Evolutionary conservation across 1,140 invertebrate genomes (phyloP).

Genomic region (Drosophila repletoides): DNA sequence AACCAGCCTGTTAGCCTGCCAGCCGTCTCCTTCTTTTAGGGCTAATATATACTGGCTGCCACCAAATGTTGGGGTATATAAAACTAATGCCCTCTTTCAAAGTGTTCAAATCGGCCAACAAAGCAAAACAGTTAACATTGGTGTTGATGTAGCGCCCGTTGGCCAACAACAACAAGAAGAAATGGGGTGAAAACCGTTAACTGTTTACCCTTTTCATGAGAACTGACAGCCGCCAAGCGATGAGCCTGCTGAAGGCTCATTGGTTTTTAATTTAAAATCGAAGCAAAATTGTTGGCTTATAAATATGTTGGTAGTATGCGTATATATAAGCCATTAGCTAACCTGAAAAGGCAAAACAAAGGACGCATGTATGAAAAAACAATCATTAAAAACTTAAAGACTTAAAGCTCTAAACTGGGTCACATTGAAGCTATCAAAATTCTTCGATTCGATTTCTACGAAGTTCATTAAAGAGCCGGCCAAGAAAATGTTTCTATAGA

Average conservation of each 20-base stretch:
- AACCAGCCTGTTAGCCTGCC: not conserved
- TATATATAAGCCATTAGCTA: too few relatives aligned
- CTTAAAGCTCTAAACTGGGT: too few relatives aligned
- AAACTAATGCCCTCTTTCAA: constrained; percentile 67
- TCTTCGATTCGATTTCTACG: too few relatives aligned
- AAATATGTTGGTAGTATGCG: not conserved
- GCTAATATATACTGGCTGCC: too few relatives aligned
- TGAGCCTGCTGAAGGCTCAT: constrained; percentile 56
- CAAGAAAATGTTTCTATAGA: too few relatives aligned
- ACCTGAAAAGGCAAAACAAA: not conserved
- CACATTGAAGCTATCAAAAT: too few relatives aligned
- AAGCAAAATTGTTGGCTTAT: constrained; percentile 28
- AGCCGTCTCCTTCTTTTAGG: not conserved
- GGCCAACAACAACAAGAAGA: not conserved
- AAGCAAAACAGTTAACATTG: constrained; percentile 41
- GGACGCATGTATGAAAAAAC: not conserved
- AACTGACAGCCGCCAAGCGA: constrained; percentile 48
- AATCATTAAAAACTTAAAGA: not conserved
- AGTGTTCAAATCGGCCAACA: constrained; percentile 56
- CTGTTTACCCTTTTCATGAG: constrained; percentile 66
- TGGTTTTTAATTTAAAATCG: constrained; percentile 72
- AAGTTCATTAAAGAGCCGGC: too few relatives aligned
- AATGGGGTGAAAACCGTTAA: constrained; percentile 10
- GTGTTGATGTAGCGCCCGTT: constrained; percentile 47
- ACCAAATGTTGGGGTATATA: constrained; percentile 34